Percentiles rank a stretch among this genome's conserved stretches.
These are phyloP conservation scores for Lasioglossum albipes DNA, from an alignment of 1,140 invertebrate species.

Conservation along the genomic window DNA sequence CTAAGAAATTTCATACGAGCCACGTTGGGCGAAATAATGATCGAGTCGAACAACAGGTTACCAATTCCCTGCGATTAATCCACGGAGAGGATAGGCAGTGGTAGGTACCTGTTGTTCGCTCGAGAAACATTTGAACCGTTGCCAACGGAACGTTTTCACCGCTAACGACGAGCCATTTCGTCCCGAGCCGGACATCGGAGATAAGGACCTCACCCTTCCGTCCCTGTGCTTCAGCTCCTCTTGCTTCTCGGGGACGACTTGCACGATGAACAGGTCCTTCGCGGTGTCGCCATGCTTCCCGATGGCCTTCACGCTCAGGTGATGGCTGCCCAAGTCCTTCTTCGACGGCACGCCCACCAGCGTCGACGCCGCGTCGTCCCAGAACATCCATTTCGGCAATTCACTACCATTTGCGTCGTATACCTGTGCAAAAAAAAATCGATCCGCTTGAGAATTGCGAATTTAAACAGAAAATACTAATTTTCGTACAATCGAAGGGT, in stretches of 20 bases:
- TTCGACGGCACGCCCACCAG: conserved; percentile 82
- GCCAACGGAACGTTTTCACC: conserved; percentile 45
- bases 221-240: conserved; percentile 70
- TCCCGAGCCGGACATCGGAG: neutral
- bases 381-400: conserved; percentile 71
- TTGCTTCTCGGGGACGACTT: conserved; percentile 78
- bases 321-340: conserved; percentile 81
- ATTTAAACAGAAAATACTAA: no score
- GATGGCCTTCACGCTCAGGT: conserved; percentile 78
- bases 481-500: no score
- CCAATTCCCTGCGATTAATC: conserved; percentile 12
- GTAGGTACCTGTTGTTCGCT: conserved; percentile 54
- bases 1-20: no score
- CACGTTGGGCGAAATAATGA: no score
- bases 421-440: conserved; percentile 47
- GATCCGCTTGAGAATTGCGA: no score
- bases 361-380: conserved; percentile 74
- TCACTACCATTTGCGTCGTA: conserved; percentile 50
- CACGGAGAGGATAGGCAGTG: neutral
- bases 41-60: conserved; percentile 22
- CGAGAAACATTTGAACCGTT: conserved; percentile 51
- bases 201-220: conserved; percentile 66
- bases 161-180: conserved; percentile 45
- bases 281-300: conserved; percentile 74
- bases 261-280: conserved; percentile 81